Conservation (phyloP, 1,140 invertebrate species). For the Drosophila malerkotliana region DNA sequence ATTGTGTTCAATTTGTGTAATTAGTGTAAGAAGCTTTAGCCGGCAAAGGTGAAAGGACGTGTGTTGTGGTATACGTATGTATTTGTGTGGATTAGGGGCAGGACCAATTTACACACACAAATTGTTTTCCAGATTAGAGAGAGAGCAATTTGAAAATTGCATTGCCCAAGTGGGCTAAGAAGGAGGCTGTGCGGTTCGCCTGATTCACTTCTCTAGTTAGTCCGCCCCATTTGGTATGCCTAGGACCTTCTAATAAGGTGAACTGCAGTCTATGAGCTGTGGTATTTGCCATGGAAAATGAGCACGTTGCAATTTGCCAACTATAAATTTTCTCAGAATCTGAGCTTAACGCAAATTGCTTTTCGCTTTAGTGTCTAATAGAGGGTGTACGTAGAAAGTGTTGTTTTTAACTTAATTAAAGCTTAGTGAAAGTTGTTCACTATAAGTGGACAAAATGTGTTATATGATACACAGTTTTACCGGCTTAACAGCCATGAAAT, state of each 20-base stretch:
- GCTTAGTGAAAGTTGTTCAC: constrained; percentile 20
- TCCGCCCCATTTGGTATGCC: constrained; percentile 34
- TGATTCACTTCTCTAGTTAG: constrained; percentile 43
- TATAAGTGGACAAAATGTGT: constrained; percentile 11
- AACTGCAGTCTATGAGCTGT: constrained; percentile 21
- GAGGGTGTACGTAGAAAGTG: constrained; percentile 17
- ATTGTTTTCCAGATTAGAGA: constrained; percentile 32
- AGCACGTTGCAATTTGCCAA: constrained; percentile 22
- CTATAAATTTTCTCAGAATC: constrained; percentile 29
- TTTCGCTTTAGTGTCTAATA: constrained; percentile 14
- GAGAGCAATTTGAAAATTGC: constrained; percentile 52
- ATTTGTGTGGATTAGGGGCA: constrained; percentile 1
- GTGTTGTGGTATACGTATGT: background rate
- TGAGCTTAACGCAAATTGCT: constrained; percentile 30
- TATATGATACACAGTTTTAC: constrained; percentile 16
- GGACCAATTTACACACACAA: constrained; percentile 36
- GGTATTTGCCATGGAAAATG: constrained; percentile 29
- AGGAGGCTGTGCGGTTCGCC: constrained; percentile 24
- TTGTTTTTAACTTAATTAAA: constrained; percentile 30
- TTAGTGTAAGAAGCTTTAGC: constrained; percentile 67
- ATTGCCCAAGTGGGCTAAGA: constrained; percentile 9
- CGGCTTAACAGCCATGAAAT: background rate
- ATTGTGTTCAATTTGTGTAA: constrained; percentile 76
- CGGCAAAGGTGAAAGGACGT: constrained; percentile 13
- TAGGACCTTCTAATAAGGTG: background rate